These are phyloP conservation scores for Hirtodrosophila alboralis DNA, from an alignment of 2,888 invertebrate genomes.

Conservation along the genomic window DNA sequence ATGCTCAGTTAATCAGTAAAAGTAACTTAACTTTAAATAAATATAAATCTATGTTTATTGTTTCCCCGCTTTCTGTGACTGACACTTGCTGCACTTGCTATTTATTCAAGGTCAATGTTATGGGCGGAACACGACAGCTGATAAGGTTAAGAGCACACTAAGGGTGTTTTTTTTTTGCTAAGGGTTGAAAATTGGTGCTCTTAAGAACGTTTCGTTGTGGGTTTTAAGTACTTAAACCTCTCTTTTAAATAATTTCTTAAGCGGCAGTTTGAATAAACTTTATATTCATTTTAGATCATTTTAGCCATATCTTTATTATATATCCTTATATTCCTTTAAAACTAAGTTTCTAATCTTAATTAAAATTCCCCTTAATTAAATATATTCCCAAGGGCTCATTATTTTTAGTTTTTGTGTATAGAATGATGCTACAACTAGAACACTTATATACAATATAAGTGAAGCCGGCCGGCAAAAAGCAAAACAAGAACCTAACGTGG, in stretches of 20 bases:
- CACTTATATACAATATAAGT: no score
- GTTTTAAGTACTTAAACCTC: no score
- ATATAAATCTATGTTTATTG: background rate
- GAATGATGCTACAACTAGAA: slow-evolving; percentile 2
- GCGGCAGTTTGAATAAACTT: no score
- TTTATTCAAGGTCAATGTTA: slow-evolving; percentile 63
- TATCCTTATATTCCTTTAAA: no score
- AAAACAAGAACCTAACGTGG: slow-evolving; percentile 21
- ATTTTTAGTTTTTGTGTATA: slow-evolving; percentile 5
- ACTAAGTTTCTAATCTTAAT: no score
- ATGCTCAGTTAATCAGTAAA: slow-evolving; percentile 25
- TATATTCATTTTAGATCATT: no score
- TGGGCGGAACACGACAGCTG: slow-evolving; percentile 33
- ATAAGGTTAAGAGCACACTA: slow-evolving; percentile 7
- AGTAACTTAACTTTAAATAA: background rate
- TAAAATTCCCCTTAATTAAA: no score
- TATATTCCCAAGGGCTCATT: no score
- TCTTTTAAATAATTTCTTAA: no score
- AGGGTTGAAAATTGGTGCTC: slow-evolving; percentile 5
- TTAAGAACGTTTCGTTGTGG: background rate
- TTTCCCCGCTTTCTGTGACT: no score
- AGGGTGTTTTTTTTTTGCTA: slow-evolving; percentile 1
- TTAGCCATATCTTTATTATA: no score
- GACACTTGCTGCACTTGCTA: no score
- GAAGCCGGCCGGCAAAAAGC: slow-evolving; percentile 39